A percentile compares a stretch with the other conserved stretches of the same genome.
phyloP scores from a whole-genome alignment of 1,140 invertebrate species.

The Rhagoletis zephyria region DNA sequence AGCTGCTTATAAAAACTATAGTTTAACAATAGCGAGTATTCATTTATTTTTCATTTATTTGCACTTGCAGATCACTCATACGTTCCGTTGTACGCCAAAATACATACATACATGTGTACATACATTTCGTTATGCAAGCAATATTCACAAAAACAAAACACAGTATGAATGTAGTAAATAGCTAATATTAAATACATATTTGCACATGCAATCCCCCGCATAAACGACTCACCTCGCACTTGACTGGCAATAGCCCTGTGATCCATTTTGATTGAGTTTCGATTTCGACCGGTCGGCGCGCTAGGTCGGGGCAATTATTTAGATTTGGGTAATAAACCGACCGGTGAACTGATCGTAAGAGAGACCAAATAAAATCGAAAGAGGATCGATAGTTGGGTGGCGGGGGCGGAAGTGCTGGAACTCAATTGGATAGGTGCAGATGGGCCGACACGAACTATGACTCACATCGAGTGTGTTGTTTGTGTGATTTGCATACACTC shows the following conservation, averaged over 20 bases:
- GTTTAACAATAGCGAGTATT: neutral
- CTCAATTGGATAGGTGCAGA: conserved; percentile 29
- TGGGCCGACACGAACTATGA: neutral
- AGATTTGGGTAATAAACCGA: neutral
- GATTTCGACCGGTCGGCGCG: neutral
- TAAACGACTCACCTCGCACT: conserved; percentile 70
- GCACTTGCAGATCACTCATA: conserved; percentile 16
- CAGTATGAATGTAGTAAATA: too few species aligned
- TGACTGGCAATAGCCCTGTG: conserved; percentile 72
- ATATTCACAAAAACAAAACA: neutral
- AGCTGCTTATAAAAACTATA: neutral
- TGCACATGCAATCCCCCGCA: too few species aligned
- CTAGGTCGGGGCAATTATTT: neutral
- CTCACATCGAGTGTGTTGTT: conserved; percentile 35
- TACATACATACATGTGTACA: neutral
- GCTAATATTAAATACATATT: too few species aligned
- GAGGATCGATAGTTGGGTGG: neutral
- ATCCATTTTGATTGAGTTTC: conserved; percentile 65
- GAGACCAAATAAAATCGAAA: neutral
- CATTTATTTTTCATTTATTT: too few species aligned
- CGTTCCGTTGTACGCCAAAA: neutral
- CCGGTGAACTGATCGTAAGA: neutral
- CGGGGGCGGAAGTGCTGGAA: conserved; percentile 38
- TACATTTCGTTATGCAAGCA: neutral
- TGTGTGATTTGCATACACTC: neutral